Evolutionary conservation across 2,888 invertebrate genomes (phyloP), one percentile per base, ranked within the genome.

Genomic region (Cancer borealis): DNA sequence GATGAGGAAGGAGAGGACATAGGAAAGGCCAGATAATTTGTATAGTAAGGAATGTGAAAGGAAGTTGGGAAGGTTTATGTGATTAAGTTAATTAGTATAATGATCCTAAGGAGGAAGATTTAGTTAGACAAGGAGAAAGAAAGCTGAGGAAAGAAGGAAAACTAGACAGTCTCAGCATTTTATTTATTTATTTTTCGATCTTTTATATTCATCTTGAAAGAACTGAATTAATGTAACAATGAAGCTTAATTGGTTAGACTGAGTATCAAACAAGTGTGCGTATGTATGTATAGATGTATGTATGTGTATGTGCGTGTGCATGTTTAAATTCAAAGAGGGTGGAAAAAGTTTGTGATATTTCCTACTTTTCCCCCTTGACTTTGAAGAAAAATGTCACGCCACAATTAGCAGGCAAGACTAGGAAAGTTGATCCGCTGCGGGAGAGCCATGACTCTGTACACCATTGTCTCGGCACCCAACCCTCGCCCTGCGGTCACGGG

Each of bases 311-410:
- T 6, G 66, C 3, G 66, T 66, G 66, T 66, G 66, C 3, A 5
- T 66, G 88, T 21, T 5, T 8, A 14, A 54, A 14, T 12, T 39
- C 39, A 14, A 54, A n/a, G n/a, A n/a, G 6, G n/a, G n/a, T 5
- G 4, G 6, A 79, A 79, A 26, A 30, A 49, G 3, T 17, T 10
- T 3, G 79, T 79, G 79, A 79, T 79, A 79, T 79, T 79, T 79
- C 79, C 12, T 30, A 26, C 8, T 79, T 79, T 79, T 30, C 79
- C 30, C 30, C 79, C 79, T 30, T 79, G 30, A 79, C 79, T 79
- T 26, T 79, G 79, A 79, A 79, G 79, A 79, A 79, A 79, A 79
- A 79, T 79, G 79, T 79, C 79, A 79, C 26, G 79, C 79, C 79
- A 30, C 79, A 79, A 79, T 30, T 79, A 26, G 79, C 79, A 26